Conservation (phyloP, 2,888 invertebrate genomes). For the Zhuqinia jingwanae region DNA sequence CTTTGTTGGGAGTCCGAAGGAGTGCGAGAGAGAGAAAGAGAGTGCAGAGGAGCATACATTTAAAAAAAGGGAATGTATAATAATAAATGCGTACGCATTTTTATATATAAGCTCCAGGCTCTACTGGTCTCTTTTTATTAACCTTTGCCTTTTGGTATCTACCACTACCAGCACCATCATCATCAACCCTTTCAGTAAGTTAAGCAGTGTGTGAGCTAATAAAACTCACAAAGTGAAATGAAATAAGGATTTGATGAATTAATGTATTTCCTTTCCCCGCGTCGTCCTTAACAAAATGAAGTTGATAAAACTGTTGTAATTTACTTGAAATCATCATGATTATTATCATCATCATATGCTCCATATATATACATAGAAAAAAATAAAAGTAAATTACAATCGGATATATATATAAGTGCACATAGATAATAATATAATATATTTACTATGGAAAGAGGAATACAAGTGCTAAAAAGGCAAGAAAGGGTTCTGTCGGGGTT, state of each 20-base stretch:
- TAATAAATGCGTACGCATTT: constrained; percentile 27
- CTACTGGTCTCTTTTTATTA: constrained; percentile 36
- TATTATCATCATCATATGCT: too few species aligned
- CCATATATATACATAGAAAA: neutral
- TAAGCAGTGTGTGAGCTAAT: too few species aligned
- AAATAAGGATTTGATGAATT: constrained; percentile 30
- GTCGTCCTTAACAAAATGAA: constrained; percentile 1
- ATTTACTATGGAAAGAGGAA: too few species aligned
- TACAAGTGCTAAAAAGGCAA: constrained; percentile 72
- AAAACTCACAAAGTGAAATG: constrained; percentile 34
- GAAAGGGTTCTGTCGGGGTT: constrained; percentile 69
- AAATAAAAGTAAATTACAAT: constrained; percentile 48
- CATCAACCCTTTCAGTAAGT: neutral
- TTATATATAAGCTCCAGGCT: constrained; percentile 57
- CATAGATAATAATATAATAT: too few species aligned
- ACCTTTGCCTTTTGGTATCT: neutral
- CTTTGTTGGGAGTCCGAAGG: constrained; percentile 54
- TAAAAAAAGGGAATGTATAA: too few species aligned
- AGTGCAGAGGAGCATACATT: neutral
- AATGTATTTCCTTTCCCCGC: too few species aligned
- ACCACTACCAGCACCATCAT: neutral
- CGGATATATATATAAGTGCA: constrained; percentile 48
- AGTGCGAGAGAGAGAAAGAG: too few species aligned
- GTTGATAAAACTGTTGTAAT: constrained; percentile 24
- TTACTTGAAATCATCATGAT: constrained; percentile 11